Percentiles rank a stretch among this genome's conserved stretches.
These are phyloP conservation scores for Julus scanicus DNA, from an alignment of 2,888 invertebrate genomes.

Conservation along the genomic window DNA sequence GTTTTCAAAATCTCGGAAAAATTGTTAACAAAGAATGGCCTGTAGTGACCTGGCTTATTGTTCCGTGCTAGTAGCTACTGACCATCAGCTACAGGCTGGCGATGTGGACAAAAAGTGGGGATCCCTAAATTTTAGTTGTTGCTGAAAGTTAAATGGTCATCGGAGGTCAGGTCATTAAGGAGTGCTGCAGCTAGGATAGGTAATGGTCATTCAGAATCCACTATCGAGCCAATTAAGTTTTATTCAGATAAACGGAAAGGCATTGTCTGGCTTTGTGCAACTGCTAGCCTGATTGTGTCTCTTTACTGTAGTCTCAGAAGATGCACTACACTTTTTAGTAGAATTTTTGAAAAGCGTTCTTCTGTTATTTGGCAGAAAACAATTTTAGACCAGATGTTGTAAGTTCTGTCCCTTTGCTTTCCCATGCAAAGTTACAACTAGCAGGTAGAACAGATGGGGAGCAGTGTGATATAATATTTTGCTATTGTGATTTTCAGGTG, in stretches of 20 bases:
- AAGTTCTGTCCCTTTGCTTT: neutral
- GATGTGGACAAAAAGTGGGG: neutral
- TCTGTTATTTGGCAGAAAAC: neutral
- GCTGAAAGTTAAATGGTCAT: neutral
- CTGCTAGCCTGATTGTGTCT: neutral
- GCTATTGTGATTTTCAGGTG: conserved; percentile 54
- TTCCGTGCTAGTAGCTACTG: neutral
- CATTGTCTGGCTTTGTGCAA: neutral
- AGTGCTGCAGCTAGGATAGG: neutral
- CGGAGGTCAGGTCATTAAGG: neutral
- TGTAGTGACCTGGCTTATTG: neutral
- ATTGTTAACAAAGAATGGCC: neutral
- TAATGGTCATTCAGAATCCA: neutral
- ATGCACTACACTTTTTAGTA: neutral
- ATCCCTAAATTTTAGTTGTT: neutral
- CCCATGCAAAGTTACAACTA: neutral
- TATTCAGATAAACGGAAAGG: neutral
- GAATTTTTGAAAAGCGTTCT: neutral
- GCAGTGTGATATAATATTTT: neutral
- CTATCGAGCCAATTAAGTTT: neutral
- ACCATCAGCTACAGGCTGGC: neutral
- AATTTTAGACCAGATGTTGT: neutral
- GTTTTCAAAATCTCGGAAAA: neutral
- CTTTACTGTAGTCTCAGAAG: neutral
- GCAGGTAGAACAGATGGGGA: conserved; percentile 11